A percentile compares a stretch with the other conserved stretches of the same genome.
Conservation (phyloP, 2,113 vertebrate genomes). For the Plotosus lineatus region DNA sequence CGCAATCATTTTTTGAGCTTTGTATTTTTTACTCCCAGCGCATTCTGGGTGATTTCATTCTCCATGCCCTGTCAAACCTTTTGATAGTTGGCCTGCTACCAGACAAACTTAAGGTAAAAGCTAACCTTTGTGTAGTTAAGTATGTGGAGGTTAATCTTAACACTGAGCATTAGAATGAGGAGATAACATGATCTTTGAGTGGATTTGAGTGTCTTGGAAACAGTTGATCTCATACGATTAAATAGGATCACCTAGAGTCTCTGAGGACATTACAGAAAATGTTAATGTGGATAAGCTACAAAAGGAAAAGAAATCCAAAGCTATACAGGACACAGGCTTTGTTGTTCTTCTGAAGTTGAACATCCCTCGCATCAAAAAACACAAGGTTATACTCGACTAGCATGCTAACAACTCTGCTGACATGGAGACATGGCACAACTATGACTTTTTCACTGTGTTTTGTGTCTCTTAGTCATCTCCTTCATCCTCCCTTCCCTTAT, state of each 20-base stretch:
- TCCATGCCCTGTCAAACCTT: too few species aligned
- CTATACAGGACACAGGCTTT: too few species aligned
- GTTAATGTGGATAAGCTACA: not conserved
- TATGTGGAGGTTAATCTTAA: not conserved
- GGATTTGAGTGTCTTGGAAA: not conserved
- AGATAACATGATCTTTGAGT: not conserved
- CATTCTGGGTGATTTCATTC: too few species aligned
- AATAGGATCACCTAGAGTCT: not conserved
- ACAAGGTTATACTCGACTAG: not conserved
- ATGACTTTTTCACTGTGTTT: not conserved
- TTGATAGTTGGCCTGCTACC: too few species aligned
- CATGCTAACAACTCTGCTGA: not conserved
- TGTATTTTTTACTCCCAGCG: too few species aligned
- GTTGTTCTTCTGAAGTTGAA: not conserved
- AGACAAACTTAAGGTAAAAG: too few species aligned
- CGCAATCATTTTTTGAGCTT: too few species aligned
- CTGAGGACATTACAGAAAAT: not conserved
- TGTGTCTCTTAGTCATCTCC: not conserved
- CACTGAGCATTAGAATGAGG: not conserved
- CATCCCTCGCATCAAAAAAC: too few species aligned
- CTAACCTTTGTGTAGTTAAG: not conserved
- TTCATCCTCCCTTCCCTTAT: constrained; percentile 50
- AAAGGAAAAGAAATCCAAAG: not conserved
- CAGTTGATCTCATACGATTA: not conserved
- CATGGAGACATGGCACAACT: not conserved